These are phyloP conservation scores for Lacanobia wlatinum DNA, from an alignment of 2,888 invertebrate species.

Conservation along the genomic window DNA sequence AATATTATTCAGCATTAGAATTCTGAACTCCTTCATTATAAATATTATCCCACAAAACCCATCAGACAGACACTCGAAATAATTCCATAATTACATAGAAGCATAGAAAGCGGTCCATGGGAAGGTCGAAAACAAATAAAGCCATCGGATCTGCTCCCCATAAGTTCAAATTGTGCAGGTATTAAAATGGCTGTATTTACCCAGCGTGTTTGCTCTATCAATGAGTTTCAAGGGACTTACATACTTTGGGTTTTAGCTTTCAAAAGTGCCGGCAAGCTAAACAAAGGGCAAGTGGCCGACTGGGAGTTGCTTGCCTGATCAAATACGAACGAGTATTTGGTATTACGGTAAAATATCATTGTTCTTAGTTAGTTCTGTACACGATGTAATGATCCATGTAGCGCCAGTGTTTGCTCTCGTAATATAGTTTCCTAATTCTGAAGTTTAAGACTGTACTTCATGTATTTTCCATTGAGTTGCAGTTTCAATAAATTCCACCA, in stretches of 20 bases:
- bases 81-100: slow-evolving; percentile 68
- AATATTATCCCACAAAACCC: slow-evolving; percentile 51
- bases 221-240: slow-evolving; percentile 88
- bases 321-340: slow-evolving; percentile 82
- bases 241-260: slow-evolving; percentile 90
- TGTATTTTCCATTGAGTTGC: neutral
- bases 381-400: slow-evolving; percentile 76
- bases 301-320: slow-evolving; percentile 84
- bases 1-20: slow-evolving; percentile 10
- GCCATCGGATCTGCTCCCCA: slow-evolving; percentile 86
- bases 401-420: slow-evolving; percentile 53
- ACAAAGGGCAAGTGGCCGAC: slow-evolving; percentile 84
- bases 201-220: slow-evolving; percentile 84
- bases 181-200: slow-evolving; percentile 86
- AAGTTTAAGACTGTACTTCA: neutral
- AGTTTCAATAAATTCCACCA: neutral
- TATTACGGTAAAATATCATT: slow-evolving; percentile 85
- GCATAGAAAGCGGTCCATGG: slow-evolving; percentile 77
- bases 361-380: slow-evolving; percentile 76
- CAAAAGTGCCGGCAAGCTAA: slow-evolving; percentile 88
- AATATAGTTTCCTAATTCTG: slow-evolving; percentile 40
- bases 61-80: slow-evolving; percentile 53
- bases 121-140: slow-evolving; percentile 78
- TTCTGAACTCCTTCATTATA: slow-evolving; percentile 24
- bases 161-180: slow-evolving; percentile 88